phyloP scores from a whole-genome alignment of 1,140 invertebrate genomes.

The Sipha flava region DNA sequence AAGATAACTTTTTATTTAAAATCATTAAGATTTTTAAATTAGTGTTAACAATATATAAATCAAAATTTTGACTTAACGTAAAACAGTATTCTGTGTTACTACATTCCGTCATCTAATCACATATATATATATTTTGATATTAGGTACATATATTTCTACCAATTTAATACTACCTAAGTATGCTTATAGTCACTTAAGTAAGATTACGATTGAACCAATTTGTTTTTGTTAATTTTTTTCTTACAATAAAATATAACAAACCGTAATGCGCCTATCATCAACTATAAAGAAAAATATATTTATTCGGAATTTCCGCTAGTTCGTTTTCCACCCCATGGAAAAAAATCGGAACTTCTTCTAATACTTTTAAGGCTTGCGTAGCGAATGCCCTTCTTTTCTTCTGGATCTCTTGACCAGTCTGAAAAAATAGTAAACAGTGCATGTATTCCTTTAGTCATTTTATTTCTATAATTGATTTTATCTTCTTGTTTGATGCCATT shows the following conservation, averaged over 20 bases:
- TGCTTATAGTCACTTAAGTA: conserved; percentile 5
- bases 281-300: conserved; percentile 3
- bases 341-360: conserved; percentile 34
- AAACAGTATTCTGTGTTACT: background rate
- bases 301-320: background rate
- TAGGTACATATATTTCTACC: background rate
- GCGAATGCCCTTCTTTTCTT: conserved; percentile 10
- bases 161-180: background rate
- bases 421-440: conserved; percentile 26
- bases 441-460: conserved; percentile 23
- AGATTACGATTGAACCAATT: background rate
- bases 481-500: background rate
- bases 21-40: background rate
- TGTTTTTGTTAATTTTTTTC: background rate
- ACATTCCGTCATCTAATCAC: background rate
- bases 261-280: background rate
- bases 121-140: background rate
- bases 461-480: conserved; percentile 21
- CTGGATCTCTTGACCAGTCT: conserved; percentile 13
- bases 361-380: conserved; percentile 8
- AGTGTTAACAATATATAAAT: background rate
- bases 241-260: background rate
- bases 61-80: background rate
- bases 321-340: conserved; percentile 38
- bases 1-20: conserved; percentile 9